Evolutionary conservation across 2,888 invertebrate genomes (phyloP), one percentile per base, ranked within the genome.

Genomic region (Epirrhoe tristata): DNA sequence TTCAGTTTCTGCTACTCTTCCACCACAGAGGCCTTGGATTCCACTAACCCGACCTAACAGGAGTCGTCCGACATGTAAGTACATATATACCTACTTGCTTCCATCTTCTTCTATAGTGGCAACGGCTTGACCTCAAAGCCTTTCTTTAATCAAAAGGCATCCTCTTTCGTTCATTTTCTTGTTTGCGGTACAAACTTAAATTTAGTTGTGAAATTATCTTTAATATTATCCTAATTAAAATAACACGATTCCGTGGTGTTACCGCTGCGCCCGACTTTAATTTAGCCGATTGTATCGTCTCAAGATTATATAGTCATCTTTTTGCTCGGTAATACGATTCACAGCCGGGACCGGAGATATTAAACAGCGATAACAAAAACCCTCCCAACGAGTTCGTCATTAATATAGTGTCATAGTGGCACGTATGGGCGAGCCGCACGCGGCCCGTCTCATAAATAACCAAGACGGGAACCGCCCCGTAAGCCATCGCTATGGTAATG

Each of bases 1-100:
- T 97, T 71, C 95, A 98, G 98, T 98, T 86, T 97, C 97, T 83
- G 96, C 97, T 81, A 96, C 97, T 77, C 95, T 96, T 88, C 98
- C 98, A 78, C 98, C 98, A 76, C 97, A 98, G 89, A 95, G 99
- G 91, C 98, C 98, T 85, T 99, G 99, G 99, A 97, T 98, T 87
- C 98, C 98, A 71, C 94, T 98, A 82, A 97, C 97, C 70, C 95
- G 97, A 90, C 98, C 98, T 72, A 97, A 97, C 88, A 96, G 97
- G 91, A 96, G 96, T 85, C 96, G 97, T 92, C 97, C 98, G 78
- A 96, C 98, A 86, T 98, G 98, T 98, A 95, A 97, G 97, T 96
- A 48, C 43, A 14, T 14, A 48, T 16, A 14, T 48, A 48, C 6
- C 48, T 36, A 8, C 36, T 36, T 36, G 36, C 36, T 36, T 1